Evolutionary conservation across 35 echinoderm and acorn worm species (phyloP).

Genomic region (Apostichopus californicus): DNA sequence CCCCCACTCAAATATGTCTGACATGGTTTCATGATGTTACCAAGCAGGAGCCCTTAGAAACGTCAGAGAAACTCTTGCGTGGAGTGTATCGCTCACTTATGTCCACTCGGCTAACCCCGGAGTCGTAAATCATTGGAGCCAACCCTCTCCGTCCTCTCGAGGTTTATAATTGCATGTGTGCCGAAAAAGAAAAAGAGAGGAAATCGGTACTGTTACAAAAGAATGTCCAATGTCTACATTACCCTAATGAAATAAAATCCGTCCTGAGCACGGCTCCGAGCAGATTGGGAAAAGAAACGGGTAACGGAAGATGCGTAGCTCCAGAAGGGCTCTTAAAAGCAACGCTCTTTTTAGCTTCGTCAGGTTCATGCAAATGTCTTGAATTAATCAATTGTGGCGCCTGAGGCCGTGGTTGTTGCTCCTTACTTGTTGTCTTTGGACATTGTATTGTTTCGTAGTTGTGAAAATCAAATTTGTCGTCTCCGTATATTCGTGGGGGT

Average conservation of each 20-base stretch:
- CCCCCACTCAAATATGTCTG: conserved; percentile 33
- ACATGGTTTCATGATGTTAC: conserved; percentile 1
- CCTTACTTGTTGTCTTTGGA: conserved; percentile 36
- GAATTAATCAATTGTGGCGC: conserved; percentile 49
- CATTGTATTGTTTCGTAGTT: conserved; percentile 43
- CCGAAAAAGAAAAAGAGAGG: not conserved
- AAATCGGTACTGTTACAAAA: conserved; percentile 47
- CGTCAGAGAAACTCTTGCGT: conserved; percentile 16
- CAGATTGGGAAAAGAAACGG: conserved; percentile 44
- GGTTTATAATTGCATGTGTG: conserved; percentile 42
- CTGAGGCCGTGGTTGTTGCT: conserved; percentile 23
- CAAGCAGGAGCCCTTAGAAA: conserved; percentile 10
- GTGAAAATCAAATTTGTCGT: conserved; percentile 48
- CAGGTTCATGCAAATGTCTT: conserved; percentile 49
- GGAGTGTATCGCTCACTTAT: conserved; percentile 34
- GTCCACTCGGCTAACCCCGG: conserved; percentile 10
- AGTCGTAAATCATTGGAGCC: not conserved
- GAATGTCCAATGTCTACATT: conserved; percentile 42
- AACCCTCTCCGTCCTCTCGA: not conserved
- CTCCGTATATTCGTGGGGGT: not conserved
- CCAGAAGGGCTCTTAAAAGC: conserved; percentile 49
- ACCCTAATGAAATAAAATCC: conserved; percentile 52
- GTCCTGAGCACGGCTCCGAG: conserved; percentile 34
- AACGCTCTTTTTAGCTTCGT: conserved; percentile 14
- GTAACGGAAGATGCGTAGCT: conserved; percentile 48